A percentile compares a stretch with the other conserved stretches of the same genome.
Conservation (phyloP, 92 coral and sea anemone species). For the Epizoanthus illoricatus region DNA sequence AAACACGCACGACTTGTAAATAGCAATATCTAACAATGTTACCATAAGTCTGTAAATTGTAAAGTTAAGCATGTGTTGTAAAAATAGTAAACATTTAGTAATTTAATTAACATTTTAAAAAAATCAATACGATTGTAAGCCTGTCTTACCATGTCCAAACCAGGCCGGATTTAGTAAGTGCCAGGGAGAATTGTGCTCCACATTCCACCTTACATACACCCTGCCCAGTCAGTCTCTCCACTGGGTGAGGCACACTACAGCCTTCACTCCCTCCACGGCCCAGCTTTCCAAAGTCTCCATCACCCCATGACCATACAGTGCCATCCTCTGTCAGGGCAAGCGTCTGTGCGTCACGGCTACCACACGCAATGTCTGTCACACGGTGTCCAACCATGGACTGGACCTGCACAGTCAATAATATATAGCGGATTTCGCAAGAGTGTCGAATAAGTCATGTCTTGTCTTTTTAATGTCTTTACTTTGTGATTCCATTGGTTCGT, state of each 20-base stretch:
- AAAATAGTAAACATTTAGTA: too few species aligned
- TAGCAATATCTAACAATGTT: too few species aligned
- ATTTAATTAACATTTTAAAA: too few species aligned
- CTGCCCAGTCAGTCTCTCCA: conserved; percentile 90
- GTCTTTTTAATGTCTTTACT: too few species aligned
- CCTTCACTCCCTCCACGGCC: conserved; percentile 99
- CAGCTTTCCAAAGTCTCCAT: conserved; percentile 98
- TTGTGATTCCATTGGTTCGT: too few species aligned
- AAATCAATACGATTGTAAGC: neutral
- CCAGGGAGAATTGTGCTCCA: conserved; percentile 98
- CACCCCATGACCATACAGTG: conserved; percentile 99
- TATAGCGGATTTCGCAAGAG: too few species aligned
- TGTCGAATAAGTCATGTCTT: too few species aligned
- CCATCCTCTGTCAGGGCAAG: conserved; percentile 94
- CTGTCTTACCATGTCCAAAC: conserved; percentile 95
- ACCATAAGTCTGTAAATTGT: too few species aligned
- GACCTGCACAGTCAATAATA: conserved; percentile 49
- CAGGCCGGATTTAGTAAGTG: conserved; percentile 85
- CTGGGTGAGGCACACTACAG: conserved; percentile 92
- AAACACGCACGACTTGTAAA: too few species aligned
- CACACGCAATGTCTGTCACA: conserved; percentile 93
- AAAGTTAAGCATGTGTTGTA: too few species aligned
- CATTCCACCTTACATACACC: conserved; percentile 94
- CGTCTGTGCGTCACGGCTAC: conserved; percentile 99
- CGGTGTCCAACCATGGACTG: conserved; percentile 79